Conservation (phyloP, 2,113 vertebrate genomes). For the Callipepla californica region DNA sequence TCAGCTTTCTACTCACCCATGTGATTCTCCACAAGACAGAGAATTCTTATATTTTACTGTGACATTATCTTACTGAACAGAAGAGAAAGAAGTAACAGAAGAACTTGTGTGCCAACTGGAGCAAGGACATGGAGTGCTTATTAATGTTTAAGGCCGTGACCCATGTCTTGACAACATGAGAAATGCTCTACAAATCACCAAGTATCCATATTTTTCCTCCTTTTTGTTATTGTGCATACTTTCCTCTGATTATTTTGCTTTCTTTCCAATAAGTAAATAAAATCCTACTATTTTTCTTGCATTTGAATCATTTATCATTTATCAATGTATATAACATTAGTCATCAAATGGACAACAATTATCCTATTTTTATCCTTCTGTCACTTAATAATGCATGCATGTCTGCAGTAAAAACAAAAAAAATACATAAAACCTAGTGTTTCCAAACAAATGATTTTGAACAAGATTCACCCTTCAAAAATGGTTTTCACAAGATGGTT, state of each 20-base stretch:
- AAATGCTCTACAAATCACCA: neutral
- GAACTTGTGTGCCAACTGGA: neutral
- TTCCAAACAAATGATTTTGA: neutral
- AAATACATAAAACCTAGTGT: no score
- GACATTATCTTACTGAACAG: neutral
- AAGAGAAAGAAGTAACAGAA: neutral
- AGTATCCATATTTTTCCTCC: neutral
- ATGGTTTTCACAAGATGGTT: neutral
- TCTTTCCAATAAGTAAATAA: neutral
- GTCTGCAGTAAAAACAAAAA: neutral
- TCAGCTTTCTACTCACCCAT: neutral
- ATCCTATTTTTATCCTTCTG: neutral
- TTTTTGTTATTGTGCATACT: neutral
- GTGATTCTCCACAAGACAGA: neutral
- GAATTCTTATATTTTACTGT: neutral
- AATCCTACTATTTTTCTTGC: neutral
- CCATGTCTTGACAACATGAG: neutral
- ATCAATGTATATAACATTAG: neutral
- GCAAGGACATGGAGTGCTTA: neutral
- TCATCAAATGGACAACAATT: neutral
- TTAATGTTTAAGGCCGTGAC: neutral
- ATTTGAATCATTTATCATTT: neutral
- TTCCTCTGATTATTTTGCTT: neutral
- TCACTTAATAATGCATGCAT: neutral
- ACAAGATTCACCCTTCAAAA: neutral